Base-by-base conservation (phyloP, 2,113 vertebrate species). In the Pangasianodon gigas region DNA sequence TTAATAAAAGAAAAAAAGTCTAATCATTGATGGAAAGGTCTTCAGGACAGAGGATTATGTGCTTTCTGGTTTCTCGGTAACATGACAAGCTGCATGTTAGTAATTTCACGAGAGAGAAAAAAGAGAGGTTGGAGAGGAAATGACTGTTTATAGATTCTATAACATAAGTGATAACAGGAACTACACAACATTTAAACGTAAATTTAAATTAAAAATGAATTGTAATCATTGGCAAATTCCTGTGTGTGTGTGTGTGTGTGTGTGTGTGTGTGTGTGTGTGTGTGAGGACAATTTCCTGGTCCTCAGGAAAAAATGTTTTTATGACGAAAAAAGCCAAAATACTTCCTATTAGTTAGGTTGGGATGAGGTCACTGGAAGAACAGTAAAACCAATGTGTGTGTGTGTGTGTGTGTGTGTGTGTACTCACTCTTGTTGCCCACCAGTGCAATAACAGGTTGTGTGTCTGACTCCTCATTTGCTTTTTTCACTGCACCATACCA, bases 351-450 rank as follows among this genome's bases (percentile, higher is more conserved):
- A 32, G 3, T 21, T 37, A 56, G 29, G 52, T 82, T 82, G 37
- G 29, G 2, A 29, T 52, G 24, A 80, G 77, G 79, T n/a, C 46
- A 81, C 52, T 82, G n/a, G n/a, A 82, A 82, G 3, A 80, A 80
- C n/a, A 74, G 32, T 44, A 21, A 44, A 74, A 74, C 18, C 18
- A 11, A 10, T 29, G 32, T 77, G 24, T 41, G 52, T 81, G 48
- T 32, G 37, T 82, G 77, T 84, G 71, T 88, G 86, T 87, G 62
- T 89, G 75, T 84, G 46, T 88, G 26, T 41, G 9, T 32, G 14
- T 37, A 97, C 98, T 98, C 96, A 99, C 98, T 97, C 96, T 99
- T 99, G 95, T 99, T 99, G 93, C 98, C 98, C 92, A 99, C 96
- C 95, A 99, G 95, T 14, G 97, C 97, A 91, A 99, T 90, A n/a